phyloP scores from a whole-genome alignment of 30 jellyfish, hydroid and myxozoan species.

The Aurelia sp. region DNA sequence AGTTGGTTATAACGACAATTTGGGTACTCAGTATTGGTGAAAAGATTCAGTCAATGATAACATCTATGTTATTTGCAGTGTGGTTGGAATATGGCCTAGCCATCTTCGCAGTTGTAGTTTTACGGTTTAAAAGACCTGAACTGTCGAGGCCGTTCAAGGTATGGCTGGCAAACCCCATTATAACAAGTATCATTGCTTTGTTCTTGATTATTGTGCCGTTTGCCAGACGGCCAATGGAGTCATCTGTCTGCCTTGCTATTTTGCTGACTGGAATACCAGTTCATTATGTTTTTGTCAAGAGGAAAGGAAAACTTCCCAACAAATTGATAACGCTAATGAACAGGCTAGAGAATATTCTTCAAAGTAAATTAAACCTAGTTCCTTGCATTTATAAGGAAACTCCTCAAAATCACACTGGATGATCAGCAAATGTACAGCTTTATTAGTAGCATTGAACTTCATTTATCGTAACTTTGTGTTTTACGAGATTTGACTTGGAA shows the following conservation, averaged over 20 bases:
- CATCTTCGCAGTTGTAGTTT: slow-evolving; percentile 14
- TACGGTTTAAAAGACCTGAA: slow-evolving; percentile 9
- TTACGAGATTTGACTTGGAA: too few relatives aligned
- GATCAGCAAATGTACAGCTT: too few relatives aligned
- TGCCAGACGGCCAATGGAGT: not conserved
- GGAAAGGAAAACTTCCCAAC: too few relatives aligned
- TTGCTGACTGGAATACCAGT: not conserved
- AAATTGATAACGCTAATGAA: too few relatives aligned
- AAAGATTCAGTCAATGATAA: not conserved
- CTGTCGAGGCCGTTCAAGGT: slow-evolving; percentile 43
- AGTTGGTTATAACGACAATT: not conserved
- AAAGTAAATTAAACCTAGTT: too few relatives aligned
- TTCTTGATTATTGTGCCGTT: slow-evolving; percentile 24
- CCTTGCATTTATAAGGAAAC: too few relatives aligned
- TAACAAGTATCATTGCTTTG: slow-evolving; percentile 5
- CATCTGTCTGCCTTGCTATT: not conserved
- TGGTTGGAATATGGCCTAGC: slow-evolving; percentile 31
- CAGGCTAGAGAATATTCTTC: too few relatives aligned
- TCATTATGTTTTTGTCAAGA: too few relatives aligned
- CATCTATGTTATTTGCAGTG: not conserved
- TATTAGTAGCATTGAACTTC: too few relatives aligned
- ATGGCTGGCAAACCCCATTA: slow-evolving; percentile 36
- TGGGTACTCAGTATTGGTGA: not conserved
- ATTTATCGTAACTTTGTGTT: too few relatives aligned
- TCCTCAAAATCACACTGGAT: too few relatives aligned